These are phyloP conservation scores for Pontoporia blainvillei DNA, from an alignment of 2,113 vertebrate genomes.

Conservation along the genomic window DNA sequence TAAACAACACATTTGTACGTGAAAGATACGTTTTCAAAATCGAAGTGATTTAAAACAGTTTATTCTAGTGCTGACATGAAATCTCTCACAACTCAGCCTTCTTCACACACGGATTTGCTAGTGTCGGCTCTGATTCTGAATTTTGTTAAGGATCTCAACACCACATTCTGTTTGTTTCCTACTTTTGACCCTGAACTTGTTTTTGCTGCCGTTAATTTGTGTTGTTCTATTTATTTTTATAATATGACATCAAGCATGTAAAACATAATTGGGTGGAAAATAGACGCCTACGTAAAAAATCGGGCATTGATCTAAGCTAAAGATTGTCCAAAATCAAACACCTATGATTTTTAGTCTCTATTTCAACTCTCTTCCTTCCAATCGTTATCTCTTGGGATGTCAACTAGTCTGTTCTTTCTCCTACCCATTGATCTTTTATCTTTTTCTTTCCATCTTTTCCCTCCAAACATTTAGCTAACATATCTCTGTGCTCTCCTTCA, in stretches of 20 bases:
- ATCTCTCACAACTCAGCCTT: neutral
- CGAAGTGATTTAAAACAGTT: neutral
- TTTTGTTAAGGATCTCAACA: neutral
- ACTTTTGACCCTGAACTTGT: constrained; percentile 1
- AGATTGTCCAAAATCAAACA: neutral
- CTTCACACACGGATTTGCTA: neutral
- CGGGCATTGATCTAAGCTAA: neutral
- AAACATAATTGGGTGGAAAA: neutral
- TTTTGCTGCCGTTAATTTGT: neutral
- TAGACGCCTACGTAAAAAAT: neutral
- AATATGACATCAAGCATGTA: neutral
- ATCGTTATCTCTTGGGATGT: neutral
- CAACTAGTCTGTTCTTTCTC: neutral
- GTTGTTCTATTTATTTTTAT: neutral
- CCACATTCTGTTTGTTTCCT: neutral
- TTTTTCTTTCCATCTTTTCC: neutral
- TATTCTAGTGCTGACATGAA: neutral
- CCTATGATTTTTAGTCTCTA: neutral
- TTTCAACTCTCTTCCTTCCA: neutral
- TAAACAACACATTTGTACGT: neutral
- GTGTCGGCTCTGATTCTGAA: neutral
- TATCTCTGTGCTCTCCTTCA: neutral
- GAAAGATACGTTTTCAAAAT: neutral
- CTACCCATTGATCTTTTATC: neutral
- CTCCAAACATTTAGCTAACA: neutral